These are phyloP conservation scores for Euplagia quadripunctaria DNA, from an alignment of 2,888 invertebrate genomes.

Conservation along the genomic window DNA sequence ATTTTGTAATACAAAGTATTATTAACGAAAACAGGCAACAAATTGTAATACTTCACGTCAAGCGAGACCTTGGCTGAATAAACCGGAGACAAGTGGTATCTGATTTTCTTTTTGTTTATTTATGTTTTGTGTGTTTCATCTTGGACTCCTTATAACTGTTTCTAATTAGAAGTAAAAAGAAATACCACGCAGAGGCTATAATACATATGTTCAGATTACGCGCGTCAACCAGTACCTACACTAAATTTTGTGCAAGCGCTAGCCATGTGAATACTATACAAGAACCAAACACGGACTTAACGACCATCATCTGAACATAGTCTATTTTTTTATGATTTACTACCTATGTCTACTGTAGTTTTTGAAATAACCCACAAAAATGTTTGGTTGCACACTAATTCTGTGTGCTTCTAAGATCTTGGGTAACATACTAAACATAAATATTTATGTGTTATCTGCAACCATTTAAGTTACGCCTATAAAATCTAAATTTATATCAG, in stretches of 20 bases:
- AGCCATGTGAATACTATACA: not conserved
- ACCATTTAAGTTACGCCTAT: not conserved
- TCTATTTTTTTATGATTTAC: not conserved
- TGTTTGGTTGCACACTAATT: not conserved
- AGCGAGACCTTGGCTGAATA: not conserved
- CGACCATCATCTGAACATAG: not conserved
- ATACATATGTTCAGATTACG: not conserved
- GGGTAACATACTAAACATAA: not conserved
- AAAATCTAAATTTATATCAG: not conserved
- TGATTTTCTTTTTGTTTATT: not conserved
- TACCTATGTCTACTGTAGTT: not conserved
- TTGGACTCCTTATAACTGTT: too few species aligned
- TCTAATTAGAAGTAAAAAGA: not conserved
- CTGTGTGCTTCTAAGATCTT: not conserved
- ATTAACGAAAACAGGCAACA: too few species aligned
- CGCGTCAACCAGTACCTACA: too few species aligned
- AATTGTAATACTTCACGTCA: not conserved
- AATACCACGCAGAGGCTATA: not conserved
- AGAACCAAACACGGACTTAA: not conserved
- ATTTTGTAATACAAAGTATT: too few species aligned
- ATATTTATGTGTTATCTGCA: not conserved
- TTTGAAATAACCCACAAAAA: not conserved
- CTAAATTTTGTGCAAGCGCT: not conserved
- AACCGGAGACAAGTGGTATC: not conserved
- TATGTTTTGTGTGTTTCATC: too few species aligned